Conservation (phyloP, 1,140 invertebrate genomes). For the Polypedilum vanderplanki region DNA sequence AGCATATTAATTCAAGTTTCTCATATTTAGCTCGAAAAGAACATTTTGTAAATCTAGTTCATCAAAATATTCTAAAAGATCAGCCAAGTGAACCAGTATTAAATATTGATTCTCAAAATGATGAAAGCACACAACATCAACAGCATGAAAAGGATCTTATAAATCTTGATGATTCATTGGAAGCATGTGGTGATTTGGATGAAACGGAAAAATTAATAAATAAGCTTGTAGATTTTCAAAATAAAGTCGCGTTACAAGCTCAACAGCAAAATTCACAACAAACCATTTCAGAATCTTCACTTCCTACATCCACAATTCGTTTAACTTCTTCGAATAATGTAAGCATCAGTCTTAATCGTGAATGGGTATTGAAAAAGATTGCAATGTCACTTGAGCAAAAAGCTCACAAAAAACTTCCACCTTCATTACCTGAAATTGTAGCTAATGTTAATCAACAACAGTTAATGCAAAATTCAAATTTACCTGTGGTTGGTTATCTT, state of each 20-base stretch:
- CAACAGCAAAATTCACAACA: conserved; percentile 32
- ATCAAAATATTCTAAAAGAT: conserved; percentile 38
- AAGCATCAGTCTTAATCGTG: conserved; percentile 50
- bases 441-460: conserved; percentile 8
- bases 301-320: not conserved
- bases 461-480: conserved; percentile 33
- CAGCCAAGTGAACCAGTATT: conserved; percentile 26
- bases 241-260: conserved; percentile 42
- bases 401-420: conserved; percentile 45
- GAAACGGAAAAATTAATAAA: conserved; percentile 25
- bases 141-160: conserved; percentile 30
- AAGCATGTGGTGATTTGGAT: conserved; percentile 36
- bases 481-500: conserved; percentile 42
- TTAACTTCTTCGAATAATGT: conserved; percentile 30
- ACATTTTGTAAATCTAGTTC: conserved; percentile 43
- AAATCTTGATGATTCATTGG: conserved; percentile 33
- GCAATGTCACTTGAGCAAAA: conserved; percentile 80
- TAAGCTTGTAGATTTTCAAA: conserved; percentile 37
- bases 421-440: not conserved
- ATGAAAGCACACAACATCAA: conserved; percentile 23
- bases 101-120: conserved; percentile 33
- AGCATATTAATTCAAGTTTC: conserved; percentile 37
- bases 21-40: conserved; percentile 42
- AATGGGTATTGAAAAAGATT: conserved; percentile 95
- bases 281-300: conserved; percentile 32